Base-by-base conservation (phyloP, 2,113 vertebrate genomes). In the Protobothrops mucrosquamatus region DNA sequence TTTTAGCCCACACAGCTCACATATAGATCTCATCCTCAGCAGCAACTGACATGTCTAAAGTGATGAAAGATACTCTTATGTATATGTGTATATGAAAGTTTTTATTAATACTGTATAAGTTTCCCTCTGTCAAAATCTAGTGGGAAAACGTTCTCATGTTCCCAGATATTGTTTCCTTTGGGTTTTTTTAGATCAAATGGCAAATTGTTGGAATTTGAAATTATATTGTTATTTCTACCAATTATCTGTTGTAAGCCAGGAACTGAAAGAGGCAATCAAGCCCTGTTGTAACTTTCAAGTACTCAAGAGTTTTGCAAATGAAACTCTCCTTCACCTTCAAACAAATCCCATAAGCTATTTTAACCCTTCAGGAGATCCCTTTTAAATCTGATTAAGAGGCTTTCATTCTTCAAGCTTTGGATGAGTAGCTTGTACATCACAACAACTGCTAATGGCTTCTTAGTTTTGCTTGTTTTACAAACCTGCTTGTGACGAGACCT, bases 361-460 rank as follows among this genome's bases (percentile, higher is more conserved):
- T 93, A 90, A 93, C 23, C 86, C 43, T 22, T 14, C 46, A 18
- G 24, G 46, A 74, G 59, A 92, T 90, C 1, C 9, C 93, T 90
- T 88, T 86, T 93, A 92, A 94, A n/a, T 22, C 23, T 94, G 54
- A 22, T 22, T 91, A 23, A 22, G n/a, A 34, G 92, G 4, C 0
- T 88, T 94, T 88, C 92, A 24, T 92, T 14, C 48, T 43, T 10
- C 89, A 54, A 74, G 92, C 85, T 88, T 90, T 91, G 81, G 86
- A 52, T 91, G n/a, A 95, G 94, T 95, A 93, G 6, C 0, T 11
- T 87, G 24, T 22, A 0, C 54, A 4, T 57, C 59, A 90, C 6
- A 0, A 89, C 39, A 23, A 90, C 2, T 81, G 92, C 3, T 5
- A 24, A 64, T 24, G 6, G 3, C 92, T 81, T 52, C 18, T 43